Conservation (phyloP, 2,888 invertebrate genomes). For the Cephus pygmeus region DNA sequence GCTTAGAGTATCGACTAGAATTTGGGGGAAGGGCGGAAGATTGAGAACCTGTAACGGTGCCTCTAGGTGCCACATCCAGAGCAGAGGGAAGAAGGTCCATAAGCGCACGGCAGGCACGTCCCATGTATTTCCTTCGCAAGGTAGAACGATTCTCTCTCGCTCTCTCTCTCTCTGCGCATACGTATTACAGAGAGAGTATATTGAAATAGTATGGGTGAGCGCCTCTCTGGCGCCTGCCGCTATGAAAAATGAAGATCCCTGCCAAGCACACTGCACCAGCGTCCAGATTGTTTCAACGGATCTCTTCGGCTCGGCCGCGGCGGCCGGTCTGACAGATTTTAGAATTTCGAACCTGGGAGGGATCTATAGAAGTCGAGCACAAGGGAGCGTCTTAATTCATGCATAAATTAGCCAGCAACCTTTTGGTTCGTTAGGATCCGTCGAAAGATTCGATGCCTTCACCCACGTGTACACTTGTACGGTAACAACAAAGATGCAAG, state of each 20-base stretch:
- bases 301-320: conserved; percentile 2
- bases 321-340: conserved; percentile 1
- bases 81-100: conserved; percentile 6
- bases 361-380: neutral
- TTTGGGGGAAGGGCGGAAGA: neutral
- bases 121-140: neutral
- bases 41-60: conserved; percentile 15
- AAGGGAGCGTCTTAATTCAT: conserved; percentile 1
- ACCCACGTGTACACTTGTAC: no score
- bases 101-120: neutral
- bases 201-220: conserved; percentile 28
- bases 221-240: conserved; percentile 52
- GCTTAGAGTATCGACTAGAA: no score
- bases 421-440: neutral
- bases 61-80: conserved; percentile 13
- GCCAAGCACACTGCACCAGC: conserved; percentile 31
- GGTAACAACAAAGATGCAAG: no score
- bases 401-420: neutral
- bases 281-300: conserved; percentile 27
- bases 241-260: conserved; percentile 56
- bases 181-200: neutral
- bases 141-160: neutral
- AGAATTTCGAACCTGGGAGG: conserved; percentile 10
- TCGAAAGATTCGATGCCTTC: no score
- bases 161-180: neutral